These are phyloP conservation scores for Apodemus sylvaticus DNA, from an alignment of 2,113 vertebrate species.

Conservation along the genomic window DNA sequence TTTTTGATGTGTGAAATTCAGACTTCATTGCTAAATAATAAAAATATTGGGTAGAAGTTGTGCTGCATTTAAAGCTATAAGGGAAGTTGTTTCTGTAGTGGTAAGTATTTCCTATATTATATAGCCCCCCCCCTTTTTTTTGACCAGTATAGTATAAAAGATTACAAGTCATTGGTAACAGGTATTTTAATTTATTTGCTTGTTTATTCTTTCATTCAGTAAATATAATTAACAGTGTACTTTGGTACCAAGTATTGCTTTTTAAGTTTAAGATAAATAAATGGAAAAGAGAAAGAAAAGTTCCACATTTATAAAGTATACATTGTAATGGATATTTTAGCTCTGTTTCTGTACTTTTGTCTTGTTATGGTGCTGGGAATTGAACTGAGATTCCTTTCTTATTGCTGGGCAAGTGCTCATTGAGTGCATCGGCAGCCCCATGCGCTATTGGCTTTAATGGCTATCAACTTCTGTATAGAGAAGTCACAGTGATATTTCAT, in stretches of 20 bases:
- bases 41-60: constrained; percentile 32
- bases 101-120: background rate
- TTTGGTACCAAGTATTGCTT: background rate
- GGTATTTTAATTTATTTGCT: constrained; percentile 36
- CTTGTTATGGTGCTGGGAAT: background rate
- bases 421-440: background rate
- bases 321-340: background rate
- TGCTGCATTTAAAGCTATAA: background rate
- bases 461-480: constrained; percentile 13
- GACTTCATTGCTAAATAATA: constrained; percentile 33
- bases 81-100: background rate
- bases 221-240: constrained; percentile 4
- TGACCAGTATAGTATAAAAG: background rate
- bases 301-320: background rate
- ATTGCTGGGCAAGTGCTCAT: background rate
- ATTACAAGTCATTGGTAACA: constrained; percentile 2
- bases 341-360: background rate
- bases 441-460: background rate
- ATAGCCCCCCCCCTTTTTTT: background rate
- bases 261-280: background rate
- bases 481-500: background rate
- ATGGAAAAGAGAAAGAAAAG: constrained; percentile 1
- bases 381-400: background rate
- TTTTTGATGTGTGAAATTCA: background rate
- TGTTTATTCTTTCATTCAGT: background rate